Conservation (phyloP, 2,888 invertebrate genomes). For the Synanthedon myopaeformis region DNA sequence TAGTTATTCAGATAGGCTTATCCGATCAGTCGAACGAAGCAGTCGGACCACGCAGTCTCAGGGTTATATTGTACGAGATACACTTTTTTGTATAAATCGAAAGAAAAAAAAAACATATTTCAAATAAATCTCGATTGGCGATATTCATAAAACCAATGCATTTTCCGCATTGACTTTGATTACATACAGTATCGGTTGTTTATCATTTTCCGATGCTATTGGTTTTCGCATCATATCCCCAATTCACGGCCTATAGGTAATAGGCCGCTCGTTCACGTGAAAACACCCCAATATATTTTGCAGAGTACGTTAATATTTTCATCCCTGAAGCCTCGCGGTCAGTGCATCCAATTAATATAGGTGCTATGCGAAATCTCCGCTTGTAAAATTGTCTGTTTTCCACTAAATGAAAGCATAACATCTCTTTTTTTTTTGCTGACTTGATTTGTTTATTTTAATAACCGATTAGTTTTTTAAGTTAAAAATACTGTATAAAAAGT, state of each 20-base stretch:
- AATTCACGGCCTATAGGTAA: slow-evolving; percentile 11
- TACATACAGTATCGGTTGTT: slow-evolving; percentile 29
- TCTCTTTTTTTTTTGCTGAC: too few species aligned
- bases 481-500: too few species aligned
- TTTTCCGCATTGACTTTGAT: slow-evolving; percentile 13
- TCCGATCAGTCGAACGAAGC: too few species aligned
- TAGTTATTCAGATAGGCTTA: too few species aligned
- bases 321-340: slow-evolving; percentile 39
- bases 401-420: slow-evolving; percentile 22
- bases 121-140: too few species aligned
- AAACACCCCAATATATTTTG: slow-evolving; percentile 46
- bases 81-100: too few species aligned
- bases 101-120: too few species aligned
- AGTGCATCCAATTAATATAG: slow-evolving; percentile 56
- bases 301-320: slow-evolving; percentile 43
- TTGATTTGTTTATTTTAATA: too few species aligned
- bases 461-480: too few species aligned
- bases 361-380: slow-evolving; percentile 26
- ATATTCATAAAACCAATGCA: too few species aligned
- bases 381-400: slow-evolving; percentile 41
- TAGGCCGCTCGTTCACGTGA: slow-evolving; percentile 26
- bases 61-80: too few species aligned
- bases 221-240: slow-evolving; percentile 24
- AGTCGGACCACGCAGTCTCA: too few species aligned
- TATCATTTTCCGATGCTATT: slow-evolving; percentile 29